A percentile compares a stretch with the other conserved stretches of the same genome.
phyloP scores from a whole-genome alignment of 2,797 vertebrate genomes.

The Petrocephalus schoutedeni region DNA sequence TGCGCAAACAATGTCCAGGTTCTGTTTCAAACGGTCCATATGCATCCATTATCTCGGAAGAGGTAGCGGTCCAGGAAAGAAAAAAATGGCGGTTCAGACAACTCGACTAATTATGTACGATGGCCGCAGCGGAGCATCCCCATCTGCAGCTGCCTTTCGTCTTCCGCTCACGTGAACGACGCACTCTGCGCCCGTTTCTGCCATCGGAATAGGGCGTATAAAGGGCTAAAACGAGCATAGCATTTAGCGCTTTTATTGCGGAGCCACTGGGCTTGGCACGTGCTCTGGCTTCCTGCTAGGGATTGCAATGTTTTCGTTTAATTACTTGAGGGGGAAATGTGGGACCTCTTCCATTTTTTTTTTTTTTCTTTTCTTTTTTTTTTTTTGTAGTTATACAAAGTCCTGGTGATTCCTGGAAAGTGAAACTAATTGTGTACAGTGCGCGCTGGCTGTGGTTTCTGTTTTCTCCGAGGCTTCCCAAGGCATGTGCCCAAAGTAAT shows the following conservation, averaged over 20 bases:
- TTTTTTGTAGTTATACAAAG: slow-evolving; percentile 36
- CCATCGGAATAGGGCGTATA: slow-evolving; percentile 50
- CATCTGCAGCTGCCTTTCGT: slow-evolving; percentile 60
- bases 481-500: slow-evolving; percentile 55
- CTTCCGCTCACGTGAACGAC: slow-evolving; percentile 58
- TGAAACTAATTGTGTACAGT: slow-evolving; percentile 46
- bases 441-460: slow-evolving; percentile 34
- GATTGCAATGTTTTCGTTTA: slow-evolving; percentile 42
- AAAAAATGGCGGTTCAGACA: slow-evolving; percentile 55
- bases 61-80: slow-evolving; percentile 38
- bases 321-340: slow-evolving; percentile 35
- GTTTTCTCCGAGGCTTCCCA: slow-evolving; percentile 39
- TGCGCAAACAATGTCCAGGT: slow-evolving; percentile 23
- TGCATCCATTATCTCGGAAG: slow-evolving; percentile 53
- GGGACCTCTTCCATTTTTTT: slow-evolving; percentile 35
- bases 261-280: slow-evolving; percentile 38
- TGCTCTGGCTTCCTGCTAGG: slow-evolving; percentile 36
- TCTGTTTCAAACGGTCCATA: slow-evolving; percentile 42
- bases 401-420: slow-evolving; percentile 54
- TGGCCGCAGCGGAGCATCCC: slow-evolving; percentile 56
- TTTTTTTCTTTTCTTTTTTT: slow-evolving; percentile 1
- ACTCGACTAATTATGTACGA: slow-evolving; percentile 62
- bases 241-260: slow-evolving; percentile 59
- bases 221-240: slow-evolving; percentile 52
- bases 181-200: slow-evolving; percentile 56